Base-by-base conservation (phyloP, 2,888 invertebrate genomes). In the Osmoderma eremita region DNA sequence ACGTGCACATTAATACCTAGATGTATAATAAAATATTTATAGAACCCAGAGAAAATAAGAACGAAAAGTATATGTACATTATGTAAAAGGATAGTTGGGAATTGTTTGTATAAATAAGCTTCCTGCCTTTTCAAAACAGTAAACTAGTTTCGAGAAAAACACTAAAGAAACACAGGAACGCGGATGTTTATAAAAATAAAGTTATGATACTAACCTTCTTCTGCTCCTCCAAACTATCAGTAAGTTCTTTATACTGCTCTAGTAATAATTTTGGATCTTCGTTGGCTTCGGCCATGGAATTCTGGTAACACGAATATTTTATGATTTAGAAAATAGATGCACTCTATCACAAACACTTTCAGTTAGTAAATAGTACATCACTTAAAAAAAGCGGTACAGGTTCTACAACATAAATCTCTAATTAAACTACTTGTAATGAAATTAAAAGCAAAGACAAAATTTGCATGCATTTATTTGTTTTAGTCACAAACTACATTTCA, bases 211-310 rank as follows among this genome's bases (percentile, higher is more conserved):
- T 72, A 73, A 82, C 83, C 79, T 81, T 77, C 58, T 81, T 78
- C 75, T 82, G 80, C 20, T 77, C 77, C 70, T 82, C 81, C 71
- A 82, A 71, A 72, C 81, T 80, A 48, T 72, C 70, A 1, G 76
- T 76, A 42, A 80, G 74, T 67, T 74, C 72, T 73, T 80, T 80
- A 72, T 80, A 80, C 39, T 80, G 78, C 67, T 80, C 80, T 30
- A 77, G 71, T 50, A 79, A 71, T 63, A 77, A 75, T 68, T 69
- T 64, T 48, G 74, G 75, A 64, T 77, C 76, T 69, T 75, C 73
- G 70, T 76, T 71, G 70, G 76, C 69, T 74, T 79, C 76, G 67
- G 74, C 75, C 76, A 76, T 76, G 66, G 78, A 61, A 61, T 61
- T 61, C 58, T 61, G 30, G 36, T 30, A 61, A 61, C 58, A 61